A percentile compares a stretch with the other conserved stretches of the same genome.
Evolutionary conservation across 2,888 invertebrate genomes (phyloP).

Genomic region (Meta bourneti): DNA sequence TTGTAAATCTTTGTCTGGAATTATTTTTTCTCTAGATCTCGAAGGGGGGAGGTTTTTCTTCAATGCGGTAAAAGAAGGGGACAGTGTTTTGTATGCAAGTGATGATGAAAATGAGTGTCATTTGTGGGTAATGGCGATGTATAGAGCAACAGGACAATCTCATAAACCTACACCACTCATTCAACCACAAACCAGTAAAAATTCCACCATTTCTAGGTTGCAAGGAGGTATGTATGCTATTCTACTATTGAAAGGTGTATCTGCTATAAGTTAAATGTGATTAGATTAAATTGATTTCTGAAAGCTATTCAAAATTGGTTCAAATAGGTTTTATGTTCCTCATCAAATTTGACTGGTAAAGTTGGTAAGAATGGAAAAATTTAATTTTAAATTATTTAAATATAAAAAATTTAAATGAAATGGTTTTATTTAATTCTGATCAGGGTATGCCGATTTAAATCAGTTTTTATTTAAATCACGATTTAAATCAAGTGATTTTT

Average conservation of each 20-base stretch:
- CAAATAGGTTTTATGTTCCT: no score
- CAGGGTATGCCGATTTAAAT: no score
- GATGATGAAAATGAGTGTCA: slow-evolving; percentile 99
- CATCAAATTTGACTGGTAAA: no score
- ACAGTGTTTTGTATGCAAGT: slow-evolving; percentile 96
- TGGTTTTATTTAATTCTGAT: no score
- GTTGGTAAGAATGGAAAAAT: no score
- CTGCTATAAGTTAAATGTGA: no score
- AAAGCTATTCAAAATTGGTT: no score
- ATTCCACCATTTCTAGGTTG: slow-evolving; percentile 91
- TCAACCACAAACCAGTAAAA: slow-evolving; percentile 89
- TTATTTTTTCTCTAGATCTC: slow-evolving; percentile 85
- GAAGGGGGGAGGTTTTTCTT: slow-evolving; percentile 97
- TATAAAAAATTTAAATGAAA: no score
- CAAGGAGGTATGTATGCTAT: slow-evolving; percentile 87
- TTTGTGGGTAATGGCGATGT: slow-evolving; percentile 99
- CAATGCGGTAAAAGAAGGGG: slow-evolving; percentile 98
- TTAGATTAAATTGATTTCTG: no score
- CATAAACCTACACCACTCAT: slow-evolving; percentile 96
- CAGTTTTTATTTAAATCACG: no score
- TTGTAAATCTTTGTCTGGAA: background rate
- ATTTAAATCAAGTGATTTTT: no score
- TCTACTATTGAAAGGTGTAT: background rate
- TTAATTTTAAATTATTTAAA: no score
- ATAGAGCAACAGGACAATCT: slow-evolving; percentile 99